Conservation (phyloP, 2,888 invertebrate species). For the Rhamnusium bicolor region DNA sequence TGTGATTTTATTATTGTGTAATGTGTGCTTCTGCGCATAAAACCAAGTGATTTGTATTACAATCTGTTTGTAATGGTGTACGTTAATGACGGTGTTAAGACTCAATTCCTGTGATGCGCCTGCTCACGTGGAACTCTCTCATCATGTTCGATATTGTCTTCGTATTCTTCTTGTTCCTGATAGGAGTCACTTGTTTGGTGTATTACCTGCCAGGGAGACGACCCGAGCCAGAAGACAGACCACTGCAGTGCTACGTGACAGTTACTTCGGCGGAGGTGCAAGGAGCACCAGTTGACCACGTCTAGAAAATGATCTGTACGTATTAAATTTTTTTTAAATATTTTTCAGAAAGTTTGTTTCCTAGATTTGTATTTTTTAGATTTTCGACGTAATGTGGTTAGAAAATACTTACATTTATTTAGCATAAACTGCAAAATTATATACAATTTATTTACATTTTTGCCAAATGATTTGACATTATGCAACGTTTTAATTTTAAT, state of each 20-base stretch:
- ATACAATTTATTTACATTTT: too few relatives aligned
- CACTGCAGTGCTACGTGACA: constrained; percentile 68
- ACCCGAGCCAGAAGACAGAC: constrained; percentile 71
- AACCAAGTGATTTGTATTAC: neutral
- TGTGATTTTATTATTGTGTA: neutral
- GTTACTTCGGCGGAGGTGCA: constrained; percentile 63
- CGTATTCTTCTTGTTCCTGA: constrained; percentile 88
- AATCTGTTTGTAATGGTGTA: constrained; percentile 44
- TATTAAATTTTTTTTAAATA: constrained; percentile 33
- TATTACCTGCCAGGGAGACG: constrained; percentile 82
- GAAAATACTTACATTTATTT: too few relatives aligned
- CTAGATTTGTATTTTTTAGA: too few relatives aligned
- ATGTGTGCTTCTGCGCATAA: neutral
- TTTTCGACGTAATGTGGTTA: too few relatives aligned
- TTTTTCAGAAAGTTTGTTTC: too few relatives aligned
- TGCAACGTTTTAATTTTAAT: too few relatives aligned
- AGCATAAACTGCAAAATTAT: too few relatives aligned
- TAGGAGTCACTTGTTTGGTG: constrained; percentile 86
- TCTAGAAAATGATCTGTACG: constrained; percentile 63
- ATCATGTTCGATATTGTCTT: constrained; percentile 92
- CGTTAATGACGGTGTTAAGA: constrained; percentile 39
- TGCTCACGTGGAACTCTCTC: constrained; percentile 89
- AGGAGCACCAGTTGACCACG: constrained; percentile 69
- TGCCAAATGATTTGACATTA: too few relatives aligned
- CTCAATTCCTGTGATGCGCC: constrained; percentile 79